Conservation (phyloP, 2,113 vertebrate species). For the Pluvialis apricaria region DNA sequence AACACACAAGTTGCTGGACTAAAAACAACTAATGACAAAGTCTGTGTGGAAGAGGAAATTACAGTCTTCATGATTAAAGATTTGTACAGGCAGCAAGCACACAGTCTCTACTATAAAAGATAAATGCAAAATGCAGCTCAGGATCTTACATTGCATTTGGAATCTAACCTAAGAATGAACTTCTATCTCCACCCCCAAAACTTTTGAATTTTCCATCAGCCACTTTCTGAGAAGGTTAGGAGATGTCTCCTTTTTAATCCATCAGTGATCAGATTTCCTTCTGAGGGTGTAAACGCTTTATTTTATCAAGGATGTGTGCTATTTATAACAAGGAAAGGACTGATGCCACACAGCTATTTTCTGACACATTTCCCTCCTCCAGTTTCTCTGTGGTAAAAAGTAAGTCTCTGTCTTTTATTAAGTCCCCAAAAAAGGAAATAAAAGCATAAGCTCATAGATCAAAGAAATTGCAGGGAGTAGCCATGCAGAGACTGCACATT, state of each 20-base stretch:
- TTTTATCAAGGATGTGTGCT: neutral
- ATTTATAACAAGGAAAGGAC: constrained; percentile 1
- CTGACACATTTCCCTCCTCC: constrained; percentile 25
- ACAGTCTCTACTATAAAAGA: neutral
- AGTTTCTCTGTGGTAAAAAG: neutral
- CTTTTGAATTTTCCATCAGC: neutral
- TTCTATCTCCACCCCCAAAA: neutral
- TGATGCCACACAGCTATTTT: neutral
- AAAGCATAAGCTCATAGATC: neutral
- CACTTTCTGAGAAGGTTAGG: neutral
- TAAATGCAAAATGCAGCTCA: neutral
- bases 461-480: neutral
- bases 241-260: constrained; percentile 7
- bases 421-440: neutral
- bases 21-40: neutral
- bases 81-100: neutral
- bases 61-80: neutral
- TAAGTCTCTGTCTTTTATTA: constrained; percentile 7
- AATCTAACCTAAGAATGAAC: constrained; percentile 17
- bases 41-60: neutral
- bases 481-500: neutral
- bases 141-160: neutral
- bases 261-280: constrained; percentile 7
- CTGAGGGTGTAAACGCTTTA: constrained; percentile 1
- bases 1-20: neutral